These are phyloP conservation scores for Oeneis ivallda DNA, from an alignment of 2,888 invertebrate genomes.

Conservation along the genomic window DNA sequence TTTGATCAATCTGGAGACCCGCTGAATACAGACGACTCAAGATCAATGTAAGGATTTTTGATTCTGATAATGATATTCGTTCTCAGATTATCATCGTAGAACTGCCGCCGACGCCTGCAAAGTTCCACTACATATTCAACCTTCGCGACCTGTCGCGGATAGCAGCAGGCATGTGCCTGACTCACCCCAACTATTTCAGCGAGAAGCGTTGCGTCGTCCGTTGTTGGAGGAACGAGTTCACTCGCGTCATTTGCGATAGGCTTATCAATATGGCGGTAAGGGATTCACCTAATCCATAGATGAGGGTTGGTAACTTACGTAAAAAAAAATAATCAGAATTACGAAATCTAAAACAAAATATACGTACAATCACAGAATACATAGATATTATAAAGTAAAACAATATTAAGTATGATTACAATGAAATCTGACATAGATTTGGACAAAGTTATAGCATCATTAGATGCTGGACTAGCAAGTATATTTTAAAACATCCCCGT, in stretches of 20 bases:
- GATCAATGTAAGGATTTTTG: neutral
- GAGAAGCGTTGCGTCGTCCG: slow-evolving; percentile 87
- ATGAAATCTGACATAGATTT: no score
- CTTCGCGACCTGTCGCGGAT: slow-evolving; percentile 94
- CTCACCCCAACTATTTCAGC: slow-evolving; percentile 86
- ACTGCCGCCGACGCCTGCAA: slow-evolving; percentile 94
- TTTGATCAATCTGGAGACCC: no score
- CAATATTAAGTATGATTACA: no score
- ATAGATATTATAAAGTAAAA: no score
- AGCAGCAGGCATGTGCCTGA: slow-evolving; percentile 90
- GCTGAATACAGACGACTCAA: no score
- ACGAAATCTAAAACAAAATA: no score
- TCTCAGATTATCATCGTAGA: slow-evolving; percentile 85
- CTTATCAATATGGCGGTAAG: slow-evolving; percentile 84
- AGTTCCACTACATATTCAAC: slow-evolving; percentile 97
- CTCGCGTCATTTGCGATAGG: slow-evolving; percentile 92
- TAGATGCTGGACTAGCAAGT: no score
- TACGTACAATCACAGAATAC: no score
- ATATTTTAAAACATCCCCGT: no score
- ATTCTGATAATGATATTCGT: neutral
- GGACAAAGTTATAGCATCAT: no score
- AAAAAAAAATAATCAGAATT: no score
- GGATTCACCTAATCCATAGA: neutral
- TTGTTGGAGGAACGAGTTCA: slow-evolving; percentile 95
- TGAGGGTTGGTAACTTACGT: no score